These are phyloP conservation scores for Neopelma chrysocephalum DNA, from an alignment of 2,797 vertebrate species.

Conservation along the genomic window DNA sequence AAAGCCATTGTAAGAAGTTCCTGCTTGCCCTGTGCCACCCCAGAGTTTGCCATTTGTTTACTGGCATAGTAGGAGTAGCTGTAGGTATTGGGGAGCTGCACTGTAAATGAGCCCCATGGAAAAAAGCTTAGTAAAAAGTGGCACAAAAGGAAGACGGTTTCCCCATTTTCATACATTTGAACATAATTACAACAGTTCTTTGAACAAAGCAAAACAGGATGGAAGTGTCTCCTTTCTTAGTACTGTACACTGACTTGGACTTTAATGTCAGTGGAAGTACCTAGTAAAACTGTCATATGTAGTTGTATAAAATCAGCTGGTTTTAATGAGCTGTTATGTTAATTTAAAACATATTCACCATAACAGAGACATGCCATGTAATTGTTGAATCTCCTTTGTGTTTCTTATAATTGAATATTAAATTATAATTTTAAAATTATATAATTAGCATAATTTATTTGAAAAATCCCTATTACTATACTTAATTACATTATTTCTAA, in stretches of 20 bases:
- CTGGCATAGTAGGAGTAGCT: not conserved
- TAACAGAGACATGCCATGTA: slow-evolving; percentile 55
- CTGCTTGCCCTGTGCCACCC: not conserved
- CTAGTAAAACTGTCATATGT: slow-evolving; percentile 1
- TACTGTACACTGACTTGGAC: not conserved
- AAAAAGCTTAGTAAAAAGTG: not conserved
- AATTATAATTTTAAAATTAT: slow-evolving; percentile 23
- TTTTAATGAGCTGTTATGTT: slow-evolving; percentile 42
- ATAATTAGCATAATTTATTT: slow-evolving; percentile 54
- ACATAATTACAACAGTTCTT: not conserved
- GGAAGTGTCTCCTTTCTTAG: not conserved
- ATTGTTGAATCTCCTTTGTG: slow-evolving; percentile 53
- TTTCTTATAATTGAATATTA: slow-evolving; percentile 61
- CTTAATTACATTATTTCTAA: slow-evolving; percentile 59
- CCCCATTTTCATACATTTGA: not conserved
- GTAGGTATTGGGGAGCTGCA: not conserved
- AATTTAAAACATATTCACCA: slow-evolving; percentile 57
- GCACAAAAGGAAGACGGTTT: not conserved
- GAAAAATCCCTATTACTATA: not conserved
- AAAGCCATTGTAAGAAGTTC: not conserved
- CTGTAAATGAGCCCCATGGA: not conserved
- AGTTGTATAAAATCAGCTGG: slow-evolving; percentile 33
- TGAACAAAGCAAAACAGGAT: not conserved
- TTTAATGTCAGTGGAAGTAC: not conserved
- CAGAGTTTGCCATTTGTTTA: not conserved